Percentiles rank a stretch among this genome's conserved stretches.
Conservation (phyloP, 2,888 invertebrate genomes). For the Netelia fuscicornis region DNA sequence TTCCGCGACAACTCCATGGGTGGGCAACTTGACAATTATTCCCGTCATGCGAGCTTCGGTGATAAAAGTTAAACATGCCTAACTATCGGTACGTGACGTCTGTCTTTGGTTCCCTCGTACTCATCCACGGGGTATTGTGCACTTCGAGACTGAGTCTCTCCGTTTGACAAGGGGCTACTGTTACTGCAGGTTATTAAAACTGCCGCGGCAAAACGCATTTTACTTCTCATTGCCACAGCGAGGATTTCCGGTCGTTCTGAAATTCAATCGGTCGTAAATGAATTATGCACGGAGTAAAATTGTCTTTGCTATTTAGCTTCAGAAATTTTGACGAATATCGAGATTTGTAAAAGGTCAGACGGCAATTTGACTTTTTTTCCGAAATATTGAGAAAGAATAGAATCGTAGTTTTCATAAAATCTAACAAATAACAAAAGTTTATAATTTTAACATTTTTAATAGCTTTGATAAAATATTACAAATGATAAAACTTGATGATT, state of each 20-base stretch:
- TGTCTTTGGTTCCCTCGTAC: slow-evolving; percentile 69
- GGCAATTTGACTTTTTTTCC: too few relatives aligned
- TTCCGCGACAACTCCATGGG: slow-evolving; percentile 75
- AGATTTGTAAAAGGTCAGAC: background rate
- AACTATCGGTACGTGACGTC: slow-evolving; percentile 79
- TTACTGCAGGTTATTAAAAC: slow-evolving; percentile 38
- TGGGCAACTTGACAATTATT: slow-evolving; percentile 80
- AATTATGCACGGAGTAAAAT: background rate
- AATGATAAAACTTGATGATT: too few relatives aligned
- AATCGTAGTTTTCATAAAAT: too few relatives aligned
- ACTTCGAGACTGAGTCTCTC: slow-evolving; percentile 43
- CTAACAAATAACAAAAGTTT: too few relatives aligned
- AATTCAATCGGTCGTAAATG: slow-evolving; percentile 4
- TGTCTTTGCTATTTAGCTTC: background rate
- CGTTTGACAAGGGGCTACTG: slow-evolving; percentile 22
- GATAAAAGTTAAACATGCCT: slow-evolving; percentile 82
- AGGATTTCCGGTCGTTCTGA: slow-evolving; percentile 63
- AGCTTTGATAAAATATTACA: too few relatives aligned
- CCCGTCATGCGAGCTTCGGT: slow-evolving; percentile 80
- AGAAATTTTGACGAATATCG: background rate
- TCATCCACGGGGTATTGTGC: slow-evolving; percentile 51
- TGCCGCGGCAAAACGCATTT: slow-evolving; percentile 44
- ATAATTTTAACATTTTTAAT: too few relatives aligned
- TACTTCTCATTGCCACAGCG: background rate
- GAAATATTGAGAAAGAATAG: too few relatives aligned